These are phyloP conservation scores for Leucoraja ocellata DNA, from an alignment of 2,797 vertebrate species.

Conservation along the genomic window DNA sequence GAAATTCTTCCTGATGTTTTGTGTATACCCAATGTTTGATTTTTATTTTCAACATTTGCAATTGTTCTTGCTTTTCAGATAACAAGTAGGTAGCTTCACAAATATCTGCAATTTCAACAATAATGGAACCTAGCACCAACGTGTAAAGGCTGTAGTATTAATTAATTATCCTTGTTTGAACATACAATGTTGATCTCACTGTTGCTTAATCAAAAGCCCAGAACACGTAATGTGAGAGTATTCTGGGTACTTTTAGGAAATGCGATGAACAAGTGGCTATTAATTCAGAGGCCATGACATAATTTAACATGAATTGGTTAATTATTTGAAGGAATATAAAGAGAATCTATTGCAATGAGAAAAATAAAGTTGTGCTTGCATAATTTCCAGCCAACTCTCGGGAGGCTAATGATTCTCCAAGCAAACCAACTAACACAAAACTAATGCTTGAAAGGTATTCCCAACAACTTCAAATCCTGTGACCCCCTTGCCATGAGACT, in stretches of 20 bases:
- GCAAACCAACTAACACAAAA: too few relatives aligned
- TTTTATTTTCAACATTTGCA: too few relatives aligned
- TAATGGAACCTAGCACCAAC: background rate
- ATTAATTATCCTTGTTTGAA: background rate
- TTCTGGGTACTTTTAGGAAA: background rate
- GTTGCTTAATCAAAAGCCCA: background rate
- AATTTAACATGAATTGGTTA: background rate
- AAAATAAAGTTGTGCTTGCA: too few relatives aligned
- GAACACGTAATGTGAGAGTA: background rate
- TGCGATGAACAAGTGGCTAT: background rate
- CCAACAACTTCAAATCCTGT: too few relatives aligned
- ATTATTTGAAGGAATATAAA: background rate
- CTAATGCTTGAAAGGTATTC: too few relatives aligned
- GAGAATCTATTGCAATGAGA: background rate
- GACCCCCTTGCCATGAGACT: too few relatives aligned
- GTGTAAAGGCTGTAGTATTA: background rate
- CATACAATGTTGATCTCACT: background rate
- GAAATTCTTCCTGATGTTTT: too few relatives aligned
- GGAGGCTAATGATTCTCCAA: too few relatives aligned
- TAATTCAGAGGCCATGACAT: background rate
- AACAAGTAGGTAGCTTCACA: background rate
- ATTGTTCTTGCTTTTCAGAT: too few relatives aligned
- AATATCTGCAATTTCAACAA: background rate
- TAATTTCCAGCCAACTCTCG: too few relatives aligned
- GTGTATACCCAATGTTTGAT: too few relatives aligned